A percentile compares a stretch with the other conserved stretches of the same genome.
These are phyloP conservation scores for Idaea straminata DNA, from an alignment of 2,888 invertebrate species.

Conservation along the genomic window DNA sequence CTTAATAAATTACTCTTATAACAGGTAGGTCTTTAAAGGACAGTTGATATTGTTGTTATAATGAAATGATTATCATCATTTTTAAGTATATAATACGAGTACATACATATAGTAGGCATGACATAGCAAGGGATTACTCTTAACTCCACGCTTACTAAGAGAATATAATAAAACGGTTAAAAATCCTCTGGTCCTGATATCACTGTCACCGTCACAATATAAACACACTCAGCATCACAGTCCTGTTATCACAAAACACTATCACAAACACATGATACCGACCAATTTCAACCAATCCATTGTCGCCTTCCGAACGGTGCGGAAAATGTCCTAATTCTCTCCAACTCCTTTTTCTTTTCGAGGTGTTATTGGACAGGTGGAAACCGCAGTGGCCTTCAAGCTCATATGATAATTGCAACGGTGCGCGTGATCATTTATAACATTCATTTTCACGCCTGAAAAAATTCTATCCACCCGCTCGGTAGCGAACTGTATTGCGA, in stretches of 20 bases:
- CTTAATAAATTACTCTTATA: too few relatives aligned
- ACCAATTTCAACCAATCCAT: slow-evolving; percentile 80
- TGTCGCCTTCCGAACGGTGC: slow-evolving; percentile 39
- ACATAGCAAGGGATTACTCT: not conserved
- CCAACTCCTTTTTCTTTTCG: slow-evolving; percentile 28
- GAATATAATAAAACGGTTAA: not conserved
- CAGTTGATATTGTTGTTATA: too few relatives aligned
- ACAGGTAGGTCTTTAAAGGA: too few relatives aligned
- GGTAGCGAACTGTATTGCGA: slow-evolving; percentile 5
- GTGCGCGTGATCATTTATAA: slow-evolving; percentile 75
- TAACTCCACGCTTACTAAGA: not conserved
- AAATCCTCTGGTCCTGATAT: not conserved
- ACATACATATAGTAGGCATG: not conserved
- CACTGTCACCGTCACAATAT: slow-evolving; percentile 22
- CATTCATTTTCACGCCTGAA: slow-evolving; percentile 80
- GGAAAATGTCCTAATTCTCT: slow-evolving; percentile 27
- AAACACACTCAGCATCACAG: slow-evolving; percentile 30
- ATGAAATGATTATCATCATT: too few relatives aligned
- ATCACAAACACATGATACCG: slow-evolving; percentile 59
- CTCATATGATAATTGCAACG: slow-evolving; percentile 72
- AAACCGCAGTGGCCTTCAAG: slow-evolving; percentile 65
- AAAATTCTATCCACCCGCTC: slow-evolving; percentile 40
- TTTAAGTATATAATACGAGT: not conserved
- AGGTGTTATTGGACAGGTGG: slow-evolving; percentile 41
- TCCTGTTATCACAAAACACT: slow-evolving; percentile 36